Conservation (phyloP, 2,797 vertebrate genomes). For the Spinibarbus caldwelli region DNA sequence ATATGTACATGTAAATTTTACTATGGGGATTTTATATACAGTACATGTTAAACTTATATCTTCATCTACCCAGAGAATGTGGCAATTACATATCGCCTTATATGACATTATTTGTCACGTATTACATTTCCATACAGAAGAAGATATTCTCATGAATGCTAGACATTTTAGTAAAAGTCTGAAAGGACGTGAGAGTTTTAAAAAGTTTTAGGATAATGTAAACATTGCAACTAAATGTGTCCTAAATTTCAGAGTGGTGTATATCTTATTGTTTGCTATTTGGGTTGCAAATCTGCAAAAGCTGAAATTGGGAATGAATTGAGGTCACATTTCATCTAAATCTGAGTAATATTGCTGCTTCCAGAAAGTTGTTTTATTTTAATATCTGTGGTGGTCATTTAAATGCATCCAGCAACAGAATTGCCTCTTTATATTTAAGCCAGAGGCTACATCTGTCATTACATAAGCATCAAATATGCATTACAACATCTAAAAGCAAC, state of each 20-base stretch:
- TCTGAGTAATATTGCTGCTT: not conserved
- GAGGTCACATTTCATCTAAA: not conserved
- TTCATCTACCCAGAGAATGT: not conserved
- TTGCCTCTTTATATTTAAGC: not conserved
- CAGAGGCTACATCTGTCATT: not conserved
- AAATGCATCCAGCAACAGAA: conserved; percentile 11
- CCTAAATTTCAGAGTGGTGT: not conserved
- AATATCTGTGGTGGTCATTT: not conserved
- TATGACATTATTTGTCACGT: not conserved
- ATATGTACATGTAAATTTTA: not conserved
- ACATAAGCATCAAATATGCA: not conserved
- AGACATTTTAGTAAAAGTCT: not conserved
- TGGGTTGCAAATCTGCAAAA: not conserved
- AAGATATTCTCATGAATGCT: not conserved
- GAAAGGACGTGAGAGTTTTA: not conserved
- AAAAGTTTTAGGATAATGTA: not conserved
- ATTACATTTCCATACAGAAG: not conserved
- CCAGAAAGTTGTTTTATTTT: not conserved
- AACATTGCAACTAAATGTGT: not conserved
- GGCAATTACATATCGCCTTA: not conserved
- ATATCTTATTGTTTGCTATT: not conserved
- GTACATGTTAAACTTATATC: not conserved
- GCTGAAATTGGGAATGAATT: not conserved
- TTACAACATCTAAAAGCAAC: not conserved
- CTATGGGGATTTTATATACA: no score